phyloP scores from a whole-genome alignment of 2,113 vertebrate genomes.

The Oryzias curvinotus region DNA sequence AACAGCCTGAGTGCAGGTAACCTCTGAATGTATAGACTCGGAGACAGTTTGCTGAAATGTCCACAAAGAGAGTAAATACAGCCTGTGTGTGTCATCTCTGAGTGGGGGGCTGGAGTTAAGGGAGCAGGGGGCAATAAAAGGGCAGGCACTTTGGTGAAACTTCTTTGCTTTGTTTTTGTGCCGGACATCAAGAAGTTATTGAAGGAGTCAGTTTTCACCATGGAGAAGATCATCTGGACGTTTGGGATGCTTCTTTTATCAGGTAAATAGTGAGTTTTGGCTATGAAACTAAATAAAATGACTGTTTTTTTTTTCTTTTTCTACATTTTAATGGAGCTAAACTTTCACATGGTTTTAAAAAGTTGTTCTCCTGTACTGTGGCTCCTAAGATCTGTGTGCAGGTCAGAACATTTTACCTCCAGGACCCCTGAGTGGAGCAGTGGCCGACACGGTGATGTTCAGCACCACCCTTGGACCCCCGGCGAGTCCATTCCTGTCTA shows the following conservation, averaged over 20 bases:
- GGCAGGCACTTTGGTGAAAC: background rate
- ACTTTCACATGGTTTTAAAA: background rate
- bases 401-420: conserved; percentile 39
- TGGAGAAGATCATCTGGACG: conserved; percentile 23
- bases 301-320: background rate
- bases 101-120: conserved; percentile 9
- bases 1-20: background rate
- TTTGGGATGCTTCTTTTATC: conserved; percentile 29
- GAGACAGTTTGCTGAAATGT: conserved; percentile 26
- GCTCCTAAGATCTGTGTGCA: conserved; percentile 27
- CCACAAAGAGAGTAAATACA: conserved; percentile 32
- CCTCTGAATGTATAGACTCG: conserved; percentile 1
- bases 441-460: conserved; percentile 47
- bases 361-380: background rate
- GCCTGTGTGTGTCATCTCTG: conserved; percentile 15
- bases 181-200: background rate
- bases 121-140: conserved; percentile 48
- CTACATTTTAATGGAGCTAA: background rate
- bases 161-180: background rate
- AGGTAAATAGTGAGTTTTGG: conserved; percentile 22
- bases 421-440: conserved; percentile 50
- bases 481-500: conserved; percentile 4
- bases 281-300: background rate
- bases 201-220: background rate
- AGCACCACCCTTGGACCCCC: conserved; percentile 41